Percentiles rank a stretch among this genome's conserved stretches.
phyloP scores from a whole-genome alignment of 2,797 vertebrate genomes.

The Crocodylus rhombifer region DNA sequence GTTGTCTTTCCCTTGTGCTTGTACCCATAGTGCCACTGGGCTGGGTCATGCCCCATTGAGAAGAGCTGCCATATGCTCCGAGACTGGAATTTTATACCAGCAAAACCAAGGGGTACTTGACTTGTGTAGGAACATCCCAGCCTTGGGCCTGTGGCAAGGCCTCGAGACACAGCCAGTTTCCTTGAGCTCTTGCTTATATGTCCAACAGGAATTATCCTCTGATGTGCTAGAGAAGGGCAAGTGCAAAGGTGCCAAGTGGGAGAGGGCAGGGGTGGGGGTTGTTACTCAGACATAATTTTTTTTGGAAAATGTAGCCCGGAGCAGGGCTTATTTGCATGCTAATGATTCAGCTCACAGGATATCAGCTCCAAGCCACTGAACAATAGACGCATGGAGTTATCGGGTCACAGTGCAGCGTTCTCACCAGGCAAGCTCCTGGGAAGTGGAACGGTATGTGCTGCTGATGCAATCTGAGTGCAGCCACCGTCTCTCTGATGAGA shows the following conservation, averaged over 20 bases:
- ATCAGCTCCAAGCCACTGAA: not conserved
- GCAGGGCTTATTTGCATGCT: not conserved
- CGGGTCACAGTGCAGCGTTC: not conserved
- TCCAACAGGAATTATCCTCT: not conserved
- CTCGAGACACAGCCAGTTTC: not conserved
- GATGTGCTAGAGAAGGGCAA: not conserved
- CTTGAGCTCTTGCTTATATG: not conserved
- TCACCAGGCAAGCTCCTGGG: not conserved
- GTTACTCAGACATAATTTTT: not conserved
- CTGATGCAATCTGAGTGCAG: not conserved
- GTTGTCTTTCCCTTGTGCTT: not conserved
- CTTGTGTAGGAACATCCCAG: not conserved
- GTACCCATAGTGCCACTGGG: not conserved
- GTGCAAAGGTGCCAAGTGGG: not conserved
- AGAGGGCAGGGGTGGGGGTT: not conserved
- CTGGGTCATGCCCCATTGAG: not conserved
- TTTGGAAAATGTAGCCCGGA: not conserved
- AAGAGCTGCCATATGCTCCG: not conserved
- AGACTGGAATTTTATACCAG: not conserved
- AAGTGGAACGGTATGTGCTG: not conserved
- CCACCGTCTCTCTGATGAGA: not conserved
- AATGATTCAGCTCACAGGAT: not conserved
- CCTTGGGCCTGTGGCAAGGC: not conserved
- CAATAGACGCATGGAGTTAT: not conserved
- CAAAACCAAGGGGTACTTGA: not conserved